Conservation (phyloP, 2,113 vertebrate species). For the Rhinopomastus cyanomelas region DNA sequence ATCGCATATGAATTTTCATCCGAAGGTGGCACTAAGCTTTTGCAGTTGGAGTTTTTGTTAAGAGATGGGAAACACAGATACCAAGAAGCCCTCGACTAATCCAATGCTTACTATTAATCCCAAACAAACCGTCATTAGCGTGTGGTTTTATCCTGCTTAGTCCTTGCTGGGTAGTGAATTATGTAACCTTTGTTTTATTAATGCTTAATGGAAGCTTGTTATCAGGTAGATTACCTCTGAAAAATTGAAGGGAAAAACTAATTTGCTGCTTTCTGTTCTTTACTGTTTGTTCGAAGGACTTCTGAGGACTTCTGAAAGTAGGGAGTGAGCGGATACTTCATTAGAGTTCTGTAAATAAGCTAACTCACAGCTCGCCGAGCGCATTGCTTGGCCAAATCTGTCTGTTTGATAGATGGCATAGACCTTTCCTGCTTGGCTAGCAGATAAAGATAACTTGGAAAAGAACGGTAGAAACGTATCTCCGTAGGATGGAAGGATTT, state of each 20-base stretch:
- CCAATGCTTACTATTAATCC: conserved; percentile 72
- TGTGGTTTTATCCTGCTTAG: conserved; percentile 72
- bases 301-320: neutral
- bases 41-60: neutral
- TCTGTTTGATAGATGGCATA: neutral
- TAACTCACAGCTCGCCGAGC: neutral
- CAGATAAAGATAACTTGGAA: neutral
- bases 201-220: conserved; percentile 41
- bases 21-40: conserved; percentile 60
- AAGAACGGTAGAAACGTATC: neutral
- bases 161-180: conserved; percentile 47
- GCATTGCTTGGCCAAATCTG: neutral
- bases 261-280: neutral
- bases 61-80: conserved; percentile 16
- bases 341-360: neutral
- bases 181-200: conserved; percentile 66
- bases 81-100: conserved; percentile 60
- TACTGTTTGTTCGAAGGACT: neutral
- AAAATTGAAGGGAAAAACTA: neutral
- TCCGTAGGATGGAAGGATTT: neutral
- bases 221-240: neutral
- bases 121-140: conserved; percentile 70
- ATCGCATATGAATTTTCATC: neutral
- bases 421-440: neutral
- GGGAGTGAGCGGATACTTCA: neutral